These are phyloP conservation scores for Gymnocephalus cernua DNA, from an alignment of 2,113 vertebrate genomes.

Conservation along the genomic window DNA sequence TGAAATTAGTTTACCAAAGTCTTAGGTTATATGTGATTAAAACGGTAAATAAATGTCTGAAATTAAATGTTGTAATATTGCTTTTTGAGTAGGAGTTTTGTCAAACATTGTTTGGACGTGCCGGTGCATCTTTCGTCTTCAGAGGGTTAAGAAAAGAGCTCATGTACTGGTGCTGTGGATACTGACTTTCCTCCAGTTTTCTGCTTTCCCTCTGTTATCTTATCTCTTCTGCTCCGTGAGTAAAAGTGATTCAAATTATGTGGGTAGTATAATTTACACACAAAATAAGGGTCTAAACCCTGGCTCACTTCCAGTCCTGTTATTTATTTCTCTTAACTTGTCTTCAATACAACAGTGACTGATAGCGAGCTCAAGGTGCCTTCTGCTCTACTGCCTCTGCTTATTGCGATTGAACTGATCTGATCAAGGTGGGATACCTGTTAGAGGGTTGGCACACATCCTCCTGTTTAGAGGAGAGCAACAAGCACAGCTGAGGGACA, in stretches of 20 bases:
- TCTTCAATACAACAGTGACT: constrained; percentile 30
- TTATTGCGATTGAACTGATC: constrained; percentile 37
- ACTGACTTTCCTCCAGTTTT: constrained; percentile 12
- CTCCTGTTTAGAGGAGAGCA: constrained; percentile 30
- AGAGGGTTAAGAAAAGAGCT: not conserved
- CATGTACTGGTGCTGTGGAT: not conserved
- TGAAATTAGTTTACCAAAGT: too few relatives aligned
- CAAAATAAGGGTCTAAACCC: constrained; percentile 7
- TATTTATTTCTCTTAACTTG: constrained; percentile 18
- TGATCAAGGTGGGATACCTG: constrained; percentile 48
- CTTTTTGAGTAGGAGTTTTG: too few relatives aligned
- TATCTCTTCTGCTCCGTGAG: not conserved
- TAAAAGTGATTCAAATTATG: constrained; percentile 8
- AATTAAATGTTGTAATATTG: too few relatives aligned
- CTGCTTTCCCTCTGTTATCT: not conserved
- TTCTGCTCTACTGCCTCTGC: constrained; percentile 44
- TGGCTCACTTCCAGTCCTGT: constrained; percentile 31
- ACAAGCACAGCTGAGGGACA: constrained; percentile 47
- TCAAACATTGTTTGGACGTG: too few relatives aligned
- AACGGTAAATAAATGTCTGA: too few relatives aligned
- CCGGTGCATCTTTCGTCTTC: too few relatives aligned
- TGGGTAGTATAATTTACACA: constrained; percentile 5
- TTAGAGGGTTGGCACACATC: constrained; percentile 49
- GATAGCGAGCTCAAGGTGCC: constrained; percentile 55
- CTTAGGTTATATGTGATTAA: too few relatives aligned